Base-by-base conservation (phyloP, 2,888 invertebrate genomes). In the Elysia crispata region DNA sequence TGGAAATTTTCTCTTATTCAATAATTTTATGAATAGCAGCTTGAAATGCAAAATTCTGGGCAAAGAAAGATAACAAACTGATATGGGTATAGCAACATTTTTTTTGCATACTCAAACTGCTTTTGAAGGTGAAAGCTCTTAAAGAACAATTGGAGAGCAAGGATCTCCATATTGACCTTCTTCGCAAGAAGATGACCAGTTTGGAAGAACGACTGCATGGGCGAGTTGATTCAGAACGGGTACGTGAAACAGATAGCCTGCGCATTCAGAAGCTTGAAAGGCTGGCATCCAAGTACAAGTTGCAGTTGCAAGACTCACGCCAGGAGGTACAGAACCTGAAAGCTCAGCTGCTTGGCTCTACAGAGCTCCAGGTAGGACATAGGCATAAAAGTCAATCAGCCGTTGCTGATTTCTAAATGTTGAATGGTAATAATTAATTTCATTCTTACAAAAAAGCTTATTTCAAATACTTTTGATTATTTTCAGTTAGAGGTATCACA, bases 71-170 rank as follows among this genome's bases (percentile, higher is more conserved):
- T 41, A 41, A 3, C 41, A 41, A 41, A 11, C 3, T 41, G 41
- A 41, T 11, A 41, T 6, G 41, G 41, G 11, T 41, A 41, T 11
- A 41, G 11, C 5, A 41, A 41, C 41, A 41, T 60, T 25, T 8
- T 6, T 60, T 60, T 60, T 60, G 6, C 15, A 23, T 60, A 25
- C 25, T 60, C 13, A 28, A 25, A 25, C 33, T 30, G 20, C 8
- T 66, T 33, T 49, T 97, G 82, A 94, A 97, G 83, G 95, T 91
- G 25, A 95, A 97, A 85, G 95, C 96, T 11, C 93, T 97, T 20
- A 94, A 97, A 74, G 98, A 98, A 90, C 97, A 98, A 91, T 93
- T 98, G 49, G 97, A 97, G 90, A 95, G 97, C 80, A 95, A 97
- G 88, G 98, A 98, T 90, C 94, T 98, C 62, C 98, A 98, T 91